Percentiles rank a stretch among this genome's conserved stretches.
These are phyloP conservation scores for Cydia splendana DNA, from an alignment of 1,140 invertebrate genomes.

Conservation along the genomic window DNA sequence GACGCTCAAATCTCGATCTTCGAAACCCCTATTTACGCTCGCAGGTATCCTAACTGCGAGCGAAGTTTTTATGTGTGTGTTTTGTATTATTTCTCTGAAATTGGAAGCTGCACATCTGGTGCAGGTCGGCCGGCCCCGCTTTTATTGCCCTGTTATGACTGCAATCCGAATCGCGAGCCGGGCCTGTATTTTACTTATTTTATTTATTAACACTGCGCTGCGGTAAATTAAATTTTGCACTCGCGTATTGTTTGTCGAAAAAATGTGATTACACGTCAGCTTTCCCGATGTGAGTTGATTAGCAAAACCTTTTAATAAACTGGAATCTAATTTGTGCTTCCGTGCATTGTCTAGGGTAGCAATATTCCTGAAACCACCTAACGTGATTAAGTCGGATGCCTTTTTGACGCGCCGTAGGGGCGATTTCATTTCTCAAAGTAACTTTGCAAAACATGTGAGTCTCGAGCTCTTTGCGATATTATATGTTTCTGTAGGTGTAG, in stretches of 20 bases:
- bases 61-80: conserved; percentile 51
- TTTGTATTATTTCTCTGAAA: conserved; percentile 69
- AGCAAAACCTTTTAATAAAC: conserved; percentile 32
- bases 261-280: conserved; percentile 38
- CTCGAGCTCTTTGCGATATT: conserved; percentile 36
- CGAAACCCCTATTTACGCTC: conserved; percentile 55
- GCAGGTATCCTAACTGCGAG: conserved; percentile 51
- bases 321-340: conserved; percentile 30
- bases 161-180: conserved; percentile 54
- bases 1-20: conserved; percentile 50
- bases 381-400: conserved; percentile 58
- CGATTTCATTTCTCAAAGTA: conserved; percentile 69
- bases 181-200: conserved; percentile 46
- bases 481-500: conserved; percentile 20
- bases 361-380: conserved; percentile 56
- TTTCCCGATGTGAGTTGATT: conserved; percentile 40
- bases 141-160: conserved; percentile 73
- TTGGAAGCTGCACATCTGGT: conserved; percentile 66
- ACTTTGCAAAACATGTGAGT: conserved; percentile 45
- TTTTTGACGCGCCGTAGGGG: conserved; percentile 50
- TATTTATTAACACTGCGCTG: conserved; percentile 46
- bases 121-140: conserved; percentile 44
- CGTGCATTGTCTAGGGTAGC: conserved; percentile 36
- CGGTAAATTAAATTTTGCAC: conserved; percentile 51
- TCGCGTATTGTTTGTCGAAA: conserved; percentile 38